phyloP scores from a whole-genome alignment of 2,888 invertebrate genomes.

The Napeogenes sylphis region DNA sequence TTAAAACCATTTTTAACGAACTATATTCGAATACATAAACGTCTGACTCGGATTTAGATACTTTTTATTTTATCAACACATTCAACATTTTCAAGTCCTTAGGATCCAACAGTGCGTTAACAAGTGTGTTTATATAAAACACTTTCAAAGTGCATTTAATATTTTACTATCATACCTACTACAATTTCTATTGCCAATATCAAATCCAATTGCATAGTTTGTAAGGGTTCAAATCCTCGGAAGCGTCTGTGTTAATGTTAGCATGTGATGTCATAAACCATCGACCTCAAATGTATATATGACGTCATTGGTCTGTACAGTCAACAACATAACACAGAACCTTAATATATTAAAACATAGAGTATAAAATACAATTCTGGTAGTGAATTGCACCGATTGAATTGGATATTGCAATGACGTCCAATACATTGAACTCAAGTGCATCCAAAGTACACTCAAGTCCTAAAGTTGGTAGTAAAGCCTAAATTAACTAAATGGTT shows the following conservation, averaged over 20 bases:
- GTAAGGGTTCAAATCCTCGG: no score
- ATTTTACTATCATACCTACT: no score
- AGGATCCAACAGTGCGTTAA: no score
- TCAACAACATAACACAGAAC: background rate
- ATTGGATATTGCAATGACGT: slow-evolving; percentile 34
- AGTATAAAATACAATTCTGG: slow-evolving; percentile 10
- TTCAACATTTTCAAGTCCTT: no score
- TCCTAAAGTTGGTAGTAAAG: slow-evolving; percentile 33
- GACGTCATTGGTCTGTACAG: slow-evolving; percentile 30
- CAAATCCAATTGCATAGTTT: no score
- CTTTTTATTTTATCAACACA: no score
- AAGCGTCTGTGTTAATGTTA: background rate
- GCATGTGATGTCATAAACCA: slow-evolving; percentile 22
- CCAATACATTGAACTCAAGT: slow-evolving; percentile 34
- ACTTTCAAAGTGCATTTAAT: no score
- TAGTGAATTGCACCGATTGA: slow-evolving; percentile 19
- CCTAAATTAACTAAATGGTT: slow-evolving; percentile 19
- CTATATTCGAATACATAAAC: no score
- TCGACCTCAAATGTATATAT: slow-evolving; percentile 27
- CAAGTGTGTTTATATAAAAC: no score
- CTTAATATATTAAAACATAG: slow-evolving; percentile 11
- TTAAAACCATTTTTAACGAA: no score
- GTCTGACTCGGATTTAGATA: no score
- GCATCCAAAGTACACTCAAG: slow-evolving; percentile 29
- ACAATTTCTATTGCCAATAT: no score